Evolutionary conservation across 2,797 vertebrate species (phyloP), one percentile per base, ranked within the genome.

Genomic region (Bradypus variegatus): DNA sequence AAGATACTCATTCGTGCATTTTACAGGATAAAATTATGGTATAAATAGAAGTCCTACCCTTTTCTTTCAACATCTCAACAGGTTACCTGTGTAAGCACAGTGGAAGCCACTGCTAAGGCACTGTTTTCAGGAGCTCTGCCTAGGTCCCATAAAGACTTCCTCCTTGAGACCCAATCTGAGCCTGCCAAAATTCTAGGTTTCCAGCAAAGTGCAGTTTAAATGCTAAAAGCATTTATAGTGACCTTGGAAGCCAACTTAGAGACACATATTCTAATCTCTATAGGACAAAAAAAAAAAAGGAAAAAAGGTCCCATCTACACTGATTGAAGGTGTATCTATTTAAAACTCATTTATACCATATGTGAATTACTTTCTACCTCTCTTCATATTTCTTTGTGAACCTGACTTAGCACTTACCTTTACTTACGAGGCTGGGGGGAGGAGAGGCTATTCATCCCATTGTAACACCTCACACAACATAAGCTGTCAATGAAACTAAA

Each of bases 331-430:
- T 4, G 4, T 31, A 0, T 9, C 36, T 45, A 1, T 23, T 38
- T 5, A 60, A n/a, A 78, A 6, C 1, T 18, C 69, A 58, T 11
- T 15, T 15, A 31, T 15, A 13, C 23, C 60, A 55, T 18, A 23
- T 36, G 9, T 2, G 8, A 2, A 48, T 18, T 15, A 8, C 53
- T 27, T 27, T 53, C 79, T 36, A 60, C 76, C 53, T 78, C 33
- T 48, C 8, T 3, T 23, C 0, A 2, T 1, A 14, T 10, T 6
- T 25, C 1, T 5, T 2, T 4, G 1, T 6, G 8, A 29, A 29
- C 15, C 4, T 25, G 48, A 48, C 70, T 36, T 3, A 3, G 0
- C 6, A 12, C 16, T 29, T n/a, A 64, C 41, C 58, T 38, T 25
- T 29, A n/a, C 62, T 84, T 31, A 27, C 16, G 4, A 55, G 62